phyloP scores from a whole-genome alignment of 2,113 vertebrate genomes.

The Crotophaga sulcirostris region DNA sequence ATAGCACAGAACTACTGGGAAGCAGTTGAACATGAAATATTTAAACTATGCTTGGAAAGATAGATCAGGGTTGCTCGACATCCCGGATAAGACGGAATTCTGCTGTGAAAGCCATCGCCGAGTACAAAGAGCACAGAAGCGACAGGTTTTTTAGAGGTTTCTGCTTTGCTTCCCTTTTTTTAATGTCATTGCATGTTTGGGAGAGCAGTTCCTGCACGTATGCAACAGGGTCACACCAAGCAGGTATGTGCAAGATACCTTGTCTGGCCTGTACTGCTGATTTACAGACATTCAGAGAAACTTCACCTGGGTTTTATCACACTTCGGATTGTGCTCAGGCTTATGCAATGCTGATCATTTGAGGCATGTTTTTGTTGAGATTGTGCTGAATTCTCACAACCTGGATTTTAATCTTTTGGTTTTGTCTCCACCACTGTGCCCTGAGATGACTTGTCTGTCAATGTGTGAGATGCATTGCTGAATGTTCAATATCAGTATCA shows the following conservation, averaged over 20 bases:
- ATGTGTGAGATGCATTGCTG: neutral
- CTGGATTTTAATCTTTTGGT: neutral
- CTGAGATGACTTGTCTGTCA: neutral
- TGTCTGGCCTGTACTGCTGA: rapidly evolving
- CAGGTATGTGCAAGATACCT: neutral
- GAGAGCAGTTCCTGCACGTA: neutral
- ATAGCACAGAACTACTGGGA: neutral
- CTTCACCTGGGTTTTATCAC: neutral
- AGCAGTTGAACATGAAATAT: neutral
- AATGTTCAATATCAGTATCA: neutral
- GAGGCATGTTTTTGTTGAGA: neutral
- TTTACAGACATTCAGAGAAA: neutral
- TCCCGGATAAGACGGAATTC: neutral
- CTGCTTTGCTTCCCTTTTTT: neutral
- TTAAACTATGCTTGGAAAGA: neutral
- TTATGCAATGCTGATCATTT: neutral
- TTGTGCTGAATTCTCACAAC: neutral
- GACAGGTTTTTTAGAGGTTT: neutral
- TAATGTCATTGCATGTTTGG: neutral
- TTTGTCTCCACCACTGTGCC: neutral
- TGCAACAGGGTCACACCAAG: neutral
- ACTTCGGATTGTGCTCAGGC: rapidly evolving
- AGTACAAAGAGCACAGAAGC: rapidly evolving
- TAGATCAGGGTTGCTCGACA: neutral
- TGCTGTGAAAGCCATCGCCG: neutral